Evolutionary conservation across 2,888 invertebrate genomes (phyloP), one percentile per base, ranked within the genome.

Genomic region (Cremastinae sp.): DNA sequence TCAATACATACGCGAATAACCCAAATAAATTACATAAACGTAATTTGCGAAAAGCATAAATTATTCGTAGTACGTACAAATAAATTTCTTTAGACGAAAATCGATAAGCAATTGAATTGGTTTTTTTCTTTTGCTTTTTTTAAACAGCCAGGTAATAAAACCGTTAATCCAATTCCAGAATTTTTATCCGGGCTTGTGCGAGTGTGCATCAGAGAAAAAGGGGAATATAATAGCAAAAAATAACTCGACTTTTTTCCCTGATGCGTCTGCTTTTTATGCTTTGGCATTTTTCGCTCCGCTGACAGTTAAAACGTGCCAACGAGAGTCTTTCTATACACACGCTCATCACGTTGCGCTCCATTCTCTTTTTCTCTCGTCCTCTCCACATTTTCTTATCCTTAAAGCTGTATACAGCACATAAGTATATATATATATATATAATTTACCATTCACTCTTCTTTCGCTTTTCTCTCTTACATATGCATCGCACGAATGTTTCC

Each of bases 221-320:
- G 9, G 8, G 14, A 36, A 49, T 36, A 10, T 10, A 53, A 53
- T 28, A 49, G 16, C 53, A 41, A 16, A 20, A 68, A 74, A 18
- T 20, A 18, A 54, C 41, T 14, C 34, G 49, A n/a, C 28, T 54
- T 9, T 36, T n/a, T n/a, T n/a, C n/a, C n/a, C 49, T 51, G 14
- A 20, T 51, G 22, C 5, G 14, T 58, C 8, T 45, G 54, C 66
- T 74, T 68, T 73, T 74, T 61, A 28, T 61, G 47, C 49, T 54
- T 54, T 61, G 45, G 61, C 36, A 58, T 54, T 61, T 68, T 74
- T 68, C 68, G 47, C 14, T 16, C 9, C 41, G 61, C 59, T 56
- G 74, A 74, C 74, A 74, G 74, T 68, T 68, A 49, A 74, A 74
- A 74, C 68, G 74, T 68, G 74, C 68, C 68, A 66, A 54, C 74